A percentile compares a stretch with the other conserved stretches of the same genome.
phyloP scores from a whole-genome alignment of 1,140 invertebrate species.

The Sycophaga agraensis region DNA sequence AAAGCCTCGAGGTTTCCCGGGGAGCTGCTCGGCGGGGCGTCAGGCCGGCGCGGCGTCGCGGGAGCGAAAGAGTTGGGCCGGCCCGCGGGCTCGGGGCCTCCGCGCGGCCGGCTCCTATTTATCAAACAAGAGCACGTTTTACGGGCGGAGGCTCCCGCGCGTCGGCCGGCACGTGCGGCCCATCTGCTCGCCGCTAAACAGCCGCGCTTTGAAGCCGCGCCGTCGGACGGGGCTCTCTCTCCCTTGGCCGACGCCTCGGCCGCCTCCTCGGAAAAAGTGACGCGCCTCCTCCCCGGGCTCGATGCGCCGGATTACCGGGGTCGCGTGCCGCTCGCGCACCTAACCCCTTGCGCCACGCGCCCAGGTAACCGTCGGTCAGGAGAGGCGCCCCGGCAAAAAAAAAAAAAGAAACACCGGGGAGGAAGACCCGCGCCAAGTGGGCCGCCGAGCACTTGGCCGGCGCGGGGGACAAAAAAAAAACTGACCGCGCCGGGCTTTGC shows the following conservation, averaged over 20 bases:
- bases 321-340: slow-evolving; percentile 14
- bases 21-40: too few species aligned
- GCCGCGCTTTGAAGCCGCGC: neutral
- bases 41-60: too few species aligned
- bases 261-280: neutral
- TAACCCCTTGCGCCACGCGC: slow-evolving; percentile 14
- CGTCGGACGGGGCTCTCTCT: slow-evolving; percentile 3
- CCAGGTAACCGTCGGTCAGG: too few species aligned
- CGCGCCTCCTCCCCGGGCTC: neutral
- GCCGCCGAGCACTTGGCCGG: neutral
- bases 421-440: neutral
- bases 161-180: slow-evolving; percentile 37
- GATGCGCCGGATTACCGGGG: slow-evolving; percentile 5
- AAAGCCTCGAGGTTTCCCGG: too few species aligned
- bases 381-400: too few species aligned
- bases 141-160: slow-evolving; percentile 1
- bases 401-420: too few species aligned
- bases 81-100: neutral
- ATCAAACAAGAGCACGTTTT: slow-evolving; percentile 38
- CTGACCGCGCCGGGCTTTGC: neutral
- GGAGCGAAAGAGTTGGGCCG: too few species aligned
- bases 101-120: slow-evolving; percentile 36
- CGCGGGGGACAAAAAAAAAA: neutral
- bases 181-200: slow-evolving; percentile 34
- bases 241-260: neutral